Percentiles rank a stretch among this genome's conserved stretches.
These are phyloP conservation scores for Morus bassanus DNA, from an alignment of 2,797 vertebrate genomes.

Conservation along the genomic window DNA sequence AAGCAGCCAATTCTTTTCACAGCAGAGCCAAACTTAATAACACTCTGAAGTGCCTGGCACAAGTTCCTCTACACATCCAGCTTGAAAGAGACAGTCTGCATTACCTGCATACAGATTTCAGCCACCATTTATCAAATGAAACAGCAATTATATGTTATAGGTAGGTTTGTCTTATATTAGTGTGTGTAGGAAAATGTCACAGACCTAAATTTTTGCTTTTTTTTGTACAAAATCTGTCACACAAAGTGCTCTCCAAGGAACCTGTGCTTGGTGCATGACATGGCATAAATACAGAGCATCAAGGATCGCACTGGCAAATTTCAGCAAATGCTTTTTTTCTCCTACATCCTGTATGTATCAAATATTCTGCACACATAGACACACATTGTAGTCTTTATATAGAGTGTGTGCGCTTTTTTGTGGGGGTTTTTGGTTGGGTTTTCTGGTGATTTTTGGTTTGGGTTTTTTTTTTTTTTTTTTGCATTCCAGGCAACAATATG, in stretches of 20 bases:
- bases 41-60: constrained; percentile 40
- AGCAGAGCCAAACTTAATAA: constrained; percentile 25
- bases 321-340: background rate
- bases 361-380: background rate
- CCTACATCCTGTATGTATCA: background rate
- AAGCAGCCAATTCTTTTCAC: constrained; percentile 28
- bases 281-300: background rate
- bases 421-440: background rate
- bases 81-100: background rate
- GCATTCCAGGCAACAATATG: background rate
- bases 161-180: background rate
- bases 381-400: fast-evolving
- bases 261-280: background rate
- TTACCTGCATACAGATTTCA: background rate
- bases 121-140: background rate
- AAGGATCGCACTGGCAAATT: background rate
- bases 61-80: background rate
- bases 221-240: background rate
- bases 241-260: background rate
- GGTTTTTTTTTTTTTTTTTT: background rate
- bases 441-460: background rate
- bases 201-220: background rate
- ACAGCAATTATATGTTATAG: background rate
- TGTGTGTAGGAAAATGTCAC: background rate
- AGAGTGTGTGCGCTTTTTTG: too few species aligned